These are phyloP conservation scores for Spermophilus dauricus DNA, from an alignment of 2,113 vertebrate species.

Conservation along the genomic window DNA sequence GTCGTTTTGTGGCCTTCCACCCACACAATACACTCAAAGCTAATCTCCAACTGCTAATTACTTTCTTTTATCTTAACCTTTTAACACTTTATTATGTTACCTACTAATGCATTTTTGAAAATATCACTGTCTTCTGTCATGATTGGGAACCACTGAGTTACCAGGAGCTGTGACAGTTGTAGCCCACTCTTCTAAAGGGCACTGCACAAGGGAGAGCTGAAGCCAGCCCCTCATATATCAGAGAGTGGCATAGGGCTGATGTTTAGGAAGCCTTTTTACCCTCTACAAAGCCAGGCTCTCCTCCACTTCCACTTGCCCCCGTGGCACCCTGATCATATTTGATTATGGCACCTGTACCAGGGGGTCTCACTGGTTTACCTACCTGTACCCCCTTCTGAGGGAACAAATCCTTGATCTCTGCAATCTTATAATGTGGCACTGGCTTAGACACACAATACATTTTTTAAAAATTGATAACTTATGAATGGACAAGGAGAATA, in stretches of 20 bases:
- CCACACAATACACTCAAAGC: neutral
- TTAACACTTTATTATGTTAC: neutral
- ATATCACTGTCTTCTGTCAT: neutral
- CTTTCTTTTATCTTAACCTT: neutral
- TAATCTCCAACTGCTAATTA: neutral
- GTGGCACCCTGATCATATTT: neutral
- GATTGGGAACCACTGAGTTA: neutral
- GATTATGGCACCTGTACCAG: neutral
- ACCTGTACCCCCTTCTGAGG: neutral
- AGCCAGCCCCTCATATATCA: neutral
- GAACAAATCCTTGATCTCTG: neutral
- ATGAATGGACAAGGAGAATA: neutral
- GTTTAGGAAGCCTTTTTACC: rapidly evolving
- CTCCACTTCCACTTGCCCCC: neutral
- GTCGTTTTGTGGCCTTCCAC: neutral
- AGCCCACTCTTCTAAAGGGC: neutral
- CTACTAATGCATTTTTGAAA: neutral
- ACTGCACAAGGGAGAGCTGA: no score
- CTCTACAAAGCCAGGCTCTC: rapidly evolving
- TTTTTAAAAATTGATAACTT: neutral
- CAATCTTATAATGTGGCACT: neutral
- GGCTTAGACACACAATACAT: neutral
- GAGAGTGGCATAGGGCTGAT: rapidly evolving
- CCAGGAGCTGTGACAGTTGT: no score
- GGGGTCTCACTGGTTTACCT: neutral